Percentiles rank a stretch among this genome's conserved stretches.
Conservation (phyloP, 2,888 invertebrate genomes). For the Ochropleura leucogaster region DNA sequence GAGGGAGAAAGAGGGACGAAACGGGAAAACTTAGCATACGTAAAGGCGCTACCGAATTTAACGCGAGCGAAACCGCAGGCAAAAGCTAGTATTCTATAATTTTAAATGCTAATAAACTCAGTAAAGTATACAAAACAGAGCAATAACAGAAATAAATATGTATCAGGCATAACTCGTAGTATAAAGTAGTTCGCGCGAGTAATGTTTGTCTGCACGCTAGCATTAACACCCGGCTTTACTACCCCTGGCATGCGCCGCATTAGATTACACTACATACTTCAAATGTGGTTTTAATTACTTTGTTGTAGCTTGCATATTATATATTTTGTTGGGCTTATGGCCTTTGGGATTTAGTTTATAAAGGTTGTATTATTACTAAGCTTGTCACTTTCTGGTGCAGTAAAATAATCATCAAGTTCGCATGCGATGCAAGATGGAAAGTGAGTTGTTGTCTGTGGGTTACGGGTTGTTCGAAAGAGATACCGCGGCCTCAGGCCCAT, state of each 20-base stretch:
- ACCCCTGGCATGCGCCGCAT: conserved; percentile 17
- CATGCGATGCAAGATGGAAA: too few species aligned
- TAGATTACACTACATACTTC: conserved; percentile 46
- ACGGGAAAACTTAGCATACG: too few species aligned
- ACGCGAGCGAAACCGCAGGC: too few species aligned
- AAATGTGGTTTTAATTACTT: conserved; percentile 54
- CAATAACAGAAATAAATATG: conserved; percentile 28
- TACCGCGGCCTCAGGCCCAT: too few species aligned
- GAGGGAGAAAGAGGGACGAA: too few species aligned
- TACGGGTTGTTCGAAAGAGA: too few species aligned
- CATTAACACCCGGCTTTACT: conserved; percentile 22
- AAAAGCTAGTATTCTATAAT: too few species aligned
- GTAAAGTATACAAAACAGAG: not conserved
- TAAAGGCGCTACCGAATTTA: too few species aligned
- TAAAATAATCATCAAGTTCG: too few species aligned
- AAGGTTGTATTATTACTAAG: not conserved
- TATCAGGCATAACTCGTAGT: conserved; percentile 12
- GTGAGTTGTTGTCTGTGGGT: too few species aligned
- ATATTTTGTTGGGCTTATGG: conserved; percentile 1
- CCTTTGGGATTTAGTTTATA: not conserved
- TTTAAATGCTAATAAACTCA: too few species aligned
- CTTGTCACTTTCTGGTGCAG: not conserved
- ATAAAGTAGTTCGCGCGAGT: conserved; percentile 16
- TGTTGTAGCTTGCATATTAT: conserved; percentile 21
- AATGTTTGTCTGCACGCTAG: conserved; percentile 26